Percentiles rank a stretch among this genome's conserved stretches.
Conservation (phyloP, 2,113 vertebrate genomes). For the Sminthopsis crassicaudata region DNA sequence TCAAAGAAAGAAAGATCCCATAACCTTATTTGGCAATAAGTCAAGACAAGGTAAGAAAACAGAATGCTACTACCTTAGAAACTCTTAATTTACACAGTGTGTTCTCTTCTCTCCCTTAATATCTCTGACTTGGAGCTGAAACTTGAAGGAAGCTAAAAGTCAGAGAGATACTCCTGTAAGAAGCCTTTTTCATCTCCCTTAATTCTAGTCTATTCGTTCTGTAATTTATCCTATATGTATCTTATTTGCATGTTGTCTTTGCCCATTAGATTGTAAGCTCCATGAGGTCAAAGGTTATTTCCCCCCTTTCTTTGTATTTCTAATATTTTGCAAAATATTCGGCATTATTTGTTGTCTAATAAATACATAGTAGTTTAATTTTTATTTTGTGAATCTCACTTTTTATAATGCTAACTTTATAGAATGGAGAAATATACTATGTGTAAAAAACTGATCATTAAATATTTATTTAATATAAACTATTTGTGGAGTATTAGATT, state of each 20-base stretch:
- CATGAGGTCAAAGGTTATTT: not conserved
- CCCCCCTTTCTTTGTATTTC: not conserved
- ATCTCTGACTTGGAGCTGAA: not conserved
- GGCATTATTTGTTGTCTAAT: not conserved
- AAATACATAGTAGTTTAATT: not conserved
- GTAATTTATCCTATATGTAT: not conserved
- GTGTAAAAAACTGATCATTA: not conserved
- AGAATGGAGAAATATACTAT: not conserved
- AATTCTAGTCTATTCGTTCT: not conserved
- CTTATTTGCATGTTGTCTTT: not conserved
- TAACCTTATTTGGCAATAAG: not conserved
- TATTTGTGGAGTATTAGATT: not conserved
- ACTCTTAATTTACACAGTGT: not conserved
- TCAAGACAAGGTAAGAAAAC: not conserved
- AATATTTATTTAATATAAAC: not conserved
- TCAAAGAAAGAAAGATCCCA: not conserved
- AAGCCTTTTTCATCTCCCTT: not conserved
- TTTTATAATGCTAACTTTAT: not conserved
- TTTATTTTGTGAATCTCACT: not conserved
- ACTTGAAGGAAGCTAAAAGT: not conserved
- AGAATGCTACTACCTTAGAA: not conserved
- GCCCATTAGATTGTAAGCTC: not conserved
- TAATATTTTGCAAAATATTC: not conserved
- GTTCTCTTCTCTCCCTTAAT: not conserved
- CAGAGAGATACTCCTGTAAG: not conserved